Evolutionary conservation across 2,888 invertebrate genomes (phyloP).

Genomic region (Microplitis manilae): DNA sequence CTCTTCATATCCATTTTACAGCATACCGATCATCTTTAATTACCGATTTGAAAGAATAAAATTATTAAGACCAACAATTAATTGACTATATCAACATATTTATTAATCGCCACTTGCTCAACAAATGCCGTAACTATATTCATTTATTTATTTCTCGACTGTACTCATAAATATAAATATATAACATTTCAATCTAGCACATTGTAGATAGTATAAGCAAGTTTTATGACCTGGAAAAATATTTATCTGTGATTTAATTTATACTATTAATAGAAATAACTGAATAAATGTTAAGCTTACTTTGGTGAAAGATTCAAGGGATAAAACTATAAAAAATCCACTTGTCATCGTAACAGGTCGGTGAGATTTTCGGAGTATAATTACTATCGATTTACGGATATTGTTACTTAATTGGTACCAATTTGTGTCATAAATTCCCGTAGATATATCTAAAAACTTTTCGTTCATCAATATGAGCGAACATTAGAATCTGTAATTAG

Average conservation of each 20-base stretch:
- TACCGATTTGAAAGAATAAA: too few species aligned
- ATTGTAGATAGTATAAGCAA: background rate
- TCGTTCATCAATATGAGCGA: background rate
- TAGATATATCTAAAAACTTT: background rate
- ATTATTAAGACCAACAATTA: too few species aligned
- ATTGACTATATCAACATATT: too few species aligned
- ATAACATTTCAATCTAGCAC: background rate
- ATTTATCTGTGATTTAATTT: background rate
- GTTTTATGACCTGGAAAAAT: background rate
- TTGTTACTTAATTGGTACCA: background rate
- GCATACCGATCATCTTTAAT: too few species aligned
- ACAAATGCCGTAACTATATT: too few species aligned
- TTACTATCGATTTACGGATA: background rate
- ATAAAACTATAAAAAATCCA: background rate
- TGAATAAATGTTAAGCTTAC: background rate
- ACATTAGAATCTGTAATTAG: background rate
- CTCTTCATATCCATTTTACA: too few species aligned
- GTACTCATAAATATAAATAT: too few species aligned
- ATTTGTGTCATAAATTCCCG: background rate
- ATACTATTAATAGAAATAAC: background rate
- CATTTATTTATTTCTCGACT: too few species aligned
- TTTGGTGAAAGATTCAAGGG: background rate
- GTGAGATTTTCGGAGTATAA: background rate
- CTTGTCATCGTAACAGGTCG: background rate
- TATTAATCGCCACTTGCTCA: too few species aligned